Percentiles rank a stretch among this genome's conserved stretches.
Conservation (phyloP, 2,888 invertebrate species). For the Hirtodrosophila cameraria region DNA sequence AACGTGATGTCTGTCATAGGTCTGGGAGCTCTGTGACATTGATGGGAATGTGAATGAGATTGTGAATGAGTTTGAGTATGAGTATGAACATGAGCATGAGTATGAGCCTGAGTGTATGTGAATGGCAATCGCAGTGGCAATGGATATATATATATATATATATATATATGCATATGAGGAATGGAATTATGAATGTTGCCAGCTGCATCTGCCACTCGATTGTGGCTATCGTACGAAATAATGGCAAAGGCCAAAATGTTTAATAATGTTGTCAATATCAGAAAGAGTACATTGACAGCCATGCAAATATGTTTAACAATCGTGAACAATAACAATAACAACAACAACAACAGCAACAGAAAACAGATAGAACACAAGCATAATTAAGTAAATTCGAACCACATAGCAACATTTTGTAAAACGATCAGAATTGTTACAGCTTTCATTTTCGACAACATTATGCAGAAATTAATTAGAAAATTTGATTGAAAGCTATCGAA, state of each 20-base stretch:
- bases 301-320: constrained; percentile 19
- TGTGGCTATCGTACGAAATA: constrained; percentile 34
- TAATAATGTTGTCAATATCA: constrained; percentile 58
- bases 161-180: neutral
- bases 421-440: too few relatives aligned
- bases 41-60: constrained; percentile 17
- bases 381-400: too few relatives aligned
- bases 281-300: constrained; percentile 6
- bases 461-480: too few relatives aligned
- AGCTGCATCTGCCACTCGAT: constrained; percentile 41
- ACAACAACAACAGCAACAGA: neutral
- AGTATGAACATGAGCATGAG: constrained; percentile 7
- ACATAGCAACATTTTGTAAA: too few relatives aligned
- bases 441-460: too few relatives aligned
- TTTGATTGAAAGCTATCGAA: too few relatives aligned
- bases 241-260: constrained; percentile 38
- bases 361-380: too few relatives aligned
- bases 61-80: constrained; percentile 15
- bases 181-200: constrained; percentile 30
- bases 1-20: constrained; percentile 63
- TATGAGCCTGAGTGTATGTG: neutral
- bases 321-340: too few relatives aligned
- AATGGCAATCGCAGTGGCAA: neutral
- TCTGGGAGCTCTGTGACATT: constrained; percentile 17
- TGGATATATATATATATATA: too few relatives aligned